phyloP scores from a whole-genome alignment of 2,888 invertebrate species.

The Diplazon laetatorius region DNA sequence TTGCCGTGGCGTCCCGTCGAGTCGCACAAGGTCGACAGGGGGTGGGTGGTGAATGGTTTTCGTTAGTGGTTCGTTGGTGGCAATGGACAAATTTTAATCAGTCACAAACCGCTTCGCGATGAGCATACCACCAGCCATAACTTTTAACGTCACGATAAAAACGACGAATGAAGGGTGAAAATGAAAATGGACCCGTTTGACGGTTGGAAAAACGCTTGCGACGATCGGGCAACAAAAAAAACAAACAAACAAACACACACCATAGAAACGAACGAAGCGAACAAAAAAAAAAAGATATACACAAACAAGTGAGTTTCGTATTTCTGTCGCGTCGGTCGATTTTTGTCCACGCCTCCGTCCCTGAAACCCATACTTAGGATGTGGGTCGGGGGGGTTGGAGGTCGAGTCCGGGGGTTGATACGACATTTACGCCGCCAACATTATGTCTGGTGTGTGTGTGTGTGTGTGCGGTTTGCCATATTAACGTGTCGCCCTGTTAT shows the following conservation, averaged over 20 bases:
- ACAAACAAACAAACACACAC: slow-evolving; percentile 5
- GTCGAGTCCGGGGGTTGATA: slow-evolving; percentile 1
- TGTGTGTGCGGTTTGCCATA: slow-evolving; percentile 50
- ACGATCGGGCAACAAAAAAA: slow-evolving; percentile 25
- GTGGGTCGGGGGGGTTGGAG: no score
- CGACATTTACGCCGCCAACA: slow-evolving; percentile 23
- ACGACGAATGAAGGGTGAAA: slow-evolving; percentile 70
- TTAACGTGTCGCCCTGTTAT: slow-evolving; percentile 57
- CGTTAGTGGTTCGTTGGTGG: slow-evolving; percentile 39
- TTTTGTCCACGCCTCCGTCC: slow-evolving; percentile 8
- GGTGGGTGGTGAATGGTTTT: slow-evolving; percentile 5
- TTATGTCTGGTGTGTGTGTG: slow-evolving; percentile 17
- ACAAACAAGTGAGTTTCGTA: slow-evolving; percentile 34
- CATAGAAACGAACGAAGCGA: no score
- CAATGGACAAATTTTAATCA: slow-evolving; percentile 77
- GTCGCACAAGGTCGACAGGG: background rate
- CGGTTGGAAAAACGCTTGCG: slow-evolving; percentile 41
- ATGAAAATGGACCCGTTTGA: slow-evolving; percentile 74
- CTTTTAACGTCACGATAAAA: slow-evolving; percentile 78
- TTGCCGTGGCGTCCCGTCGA: no score
- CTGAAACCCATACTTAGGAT: background rate
- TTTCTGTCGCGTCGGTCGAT: slow-evolving; percentile 18
- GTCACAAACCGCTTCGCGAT: slow-evolving; percentile 73
- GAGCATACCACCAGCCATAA: slow-evolving; percentile 70
- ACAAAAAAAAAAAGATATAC: slow-evolving; percentile 5